A percentile compares a stretch with the other conserved stretches of the same genome.
Conservation (phyloP, 2,113 vertebrate genomes). For the Dasypus novemcinctus region DNA sequence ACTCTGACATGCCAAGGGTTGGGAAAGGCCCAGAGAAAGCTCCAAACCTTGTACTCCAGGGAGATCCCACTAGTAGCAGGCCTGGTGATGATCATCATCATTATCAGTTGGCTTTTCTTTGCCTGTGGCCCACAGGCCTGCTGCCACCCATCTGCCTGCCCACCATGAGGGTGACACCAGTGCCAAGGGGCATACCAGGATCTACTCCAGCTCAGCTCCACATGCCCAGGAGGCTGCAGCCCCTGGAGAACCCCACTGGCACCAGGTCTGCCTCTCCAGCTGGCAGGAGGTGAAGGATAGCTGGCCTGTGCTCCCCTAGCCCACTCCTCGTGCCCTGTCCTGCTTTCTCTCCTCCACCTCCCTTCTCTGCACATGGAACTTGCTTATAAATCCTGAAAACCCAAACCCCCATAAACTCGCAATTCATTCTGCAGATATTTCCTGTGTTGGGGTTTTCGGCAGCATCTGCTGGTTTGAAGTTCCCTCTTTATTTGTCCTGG, state of each 20-base stretch:
- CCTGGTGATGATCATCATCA: not conserved
- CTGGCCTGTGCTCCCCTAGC: rapidly evolving
- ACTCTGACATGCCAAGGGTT: not conserved
- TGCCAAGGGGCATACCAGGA: not conserved
- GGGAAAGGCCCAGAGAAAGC: not conserved
- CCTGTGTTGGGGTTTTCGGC: slow-evolving; percentile 84
- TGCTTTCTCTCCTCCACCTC: slow-evolving; percentile 51
- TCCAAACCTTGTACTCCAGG: not conserved
- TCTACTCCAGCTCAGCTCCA: not conserved
- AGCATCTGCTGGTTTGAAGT: slow-evolving; percentile 89
- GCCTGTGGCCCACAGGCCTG: not conserved
- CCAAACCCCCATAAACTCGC: slow-evolving; percentile 79
- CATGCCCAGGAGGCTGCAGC: not conserved
- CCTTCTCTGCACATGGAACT: slow-evolving; percentile 73
- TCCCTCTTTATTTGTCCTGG: slow-evolving; percentile 84
- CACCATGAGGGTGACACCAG: not conserved
- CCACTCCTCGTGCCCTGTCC: not conserved
- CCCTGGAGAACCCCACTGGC: not conserved
- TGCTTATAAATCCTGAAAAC: slow-evolving; percentile 78
- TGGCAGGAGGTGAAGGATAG: not conserved
- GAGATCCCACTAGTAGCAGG: not conserved
- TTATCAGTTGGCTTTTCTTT: not conserved
- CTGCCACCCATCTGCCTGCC: not conserved
- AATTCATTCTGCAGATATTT: slow-evolving; percentile 87
- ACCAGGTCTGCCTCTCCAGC: not conserved